phyloP scores from a whole-genome alignment of 2,113 vertebrate species.

The Oryzias woworae region DNA sequence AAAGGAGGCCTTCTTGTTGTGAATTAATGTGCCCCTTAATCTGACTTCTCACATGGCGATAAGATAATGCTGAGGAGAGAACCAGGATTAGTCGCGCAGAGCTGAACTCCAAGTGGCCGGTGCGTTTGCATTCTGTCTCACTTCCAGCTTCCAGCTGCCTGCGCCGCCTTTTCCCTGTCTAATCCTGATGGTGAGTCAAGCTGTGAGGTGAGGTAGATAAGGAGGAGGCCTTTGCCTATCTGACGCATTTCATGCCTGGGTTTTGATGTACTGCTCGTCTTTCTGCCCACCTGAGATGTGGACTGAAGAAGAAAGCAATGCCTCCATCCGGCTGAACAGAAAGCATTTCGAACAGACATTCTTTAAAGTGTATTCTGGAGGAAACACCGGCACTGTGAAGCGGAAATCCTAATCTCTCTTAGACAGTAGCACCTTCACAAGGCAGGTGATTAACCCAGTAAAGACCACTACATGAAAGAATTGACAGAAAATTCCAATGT shows the following conservation, averaged over 20 bases:
- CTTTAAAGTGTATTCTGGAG: not conserved
- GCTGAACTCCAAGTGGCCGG: constrained; percentile 37
- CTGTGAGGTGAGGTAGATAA: constrained; percentile 53
- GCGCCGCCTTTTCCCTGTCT: constrained; percentile 28
- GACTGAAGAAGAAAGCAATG: constrained; percentile 35
- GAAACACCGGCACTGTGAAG: not conserved
- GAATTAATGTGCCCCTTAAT: constrained; percentile 70
- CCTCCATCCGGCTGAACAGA: constrained; percentile 35
- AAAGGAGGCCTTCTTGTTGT: constrained; percentile 54
- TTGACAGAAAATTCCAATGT: no score
- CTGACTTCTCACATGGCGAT: constrained; percentile 49
- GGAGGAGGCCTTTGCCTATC: constrained; percentile 49
- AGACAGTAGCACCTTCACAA: constrained; percentile 13
- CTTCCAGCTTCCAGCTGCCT: constrained; percentile 62
- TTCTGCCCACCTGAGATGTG: constrained; percentile 27
- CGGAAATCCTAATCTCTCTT: not conserved
- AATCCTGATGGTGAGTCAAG: constrained; percentile 44
- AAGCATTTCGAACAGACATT: not conserved
- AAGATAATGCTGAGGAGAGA: constrained; percentile 31
- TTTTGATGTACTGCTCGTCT: constrained; percentile 20
- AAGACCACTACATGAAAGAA: not conserved
- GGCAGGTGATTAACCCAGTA: constrained; percentile 1
- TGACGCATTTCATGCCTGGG: constrained; percentile 41
- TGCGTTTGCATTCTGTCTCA: constrained; percentile 30
- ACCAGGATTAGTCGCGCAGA: constrained; percentile 62